Conservation (phyloP, 2,113 vertebrate species). For the Alexandromys fortis region DNA sequence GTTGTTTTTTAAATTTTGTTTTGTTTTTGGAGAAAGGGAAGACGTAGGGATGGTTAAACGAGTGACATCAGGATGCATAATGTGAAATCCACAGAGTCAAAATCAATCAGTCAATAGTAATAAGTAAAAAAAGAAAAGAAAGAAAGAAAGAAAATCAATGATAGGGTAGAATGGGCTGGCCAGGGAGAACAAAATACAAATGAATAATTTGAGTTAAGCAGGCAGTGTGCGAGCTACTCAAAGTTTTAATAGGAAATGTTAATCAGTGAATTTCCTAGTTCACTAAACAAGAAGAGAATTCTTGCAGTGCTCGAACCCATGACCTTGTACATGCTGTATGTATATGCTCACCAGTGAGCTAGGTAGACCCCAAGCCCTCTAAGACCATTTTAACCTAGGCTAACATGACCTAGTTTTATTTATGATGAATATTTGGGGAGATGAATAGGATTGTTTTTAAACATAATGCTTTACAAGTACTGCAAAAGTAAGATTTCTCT, state of each 20-base stretch:
- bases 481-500: neutral
- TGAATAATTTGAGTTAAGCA: neutral
- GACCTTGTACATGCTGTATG: neutral
- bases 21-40: neutral
- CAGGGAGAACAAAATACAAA: neutral
- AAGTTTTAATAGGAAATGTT: neutral
- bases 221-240: neutral
- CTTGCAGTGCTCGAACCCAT: neutral
- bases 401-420: neutral
- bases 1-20: neutral
- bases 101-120: neutral
- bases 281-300: neutral
- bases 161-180: neutral
- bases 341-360: neutral
- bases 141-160: neutral
- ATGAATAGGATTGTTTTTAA: neutral
- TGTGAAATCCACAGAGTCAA: neutral
- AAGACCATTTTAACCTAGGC: neutral
- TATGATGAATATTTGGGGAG: neutral
- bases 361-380: neutral
- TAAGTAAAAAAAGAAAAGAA: neutral
- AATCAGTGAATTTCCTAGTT: neutral
- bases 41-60: neutral
- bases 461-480: neutral
- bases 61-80: neutral